Evolutionary conservation across 2,113 vertebrate genomes (phyloP).

Genomic region (Enhydra lutris): DNA sequence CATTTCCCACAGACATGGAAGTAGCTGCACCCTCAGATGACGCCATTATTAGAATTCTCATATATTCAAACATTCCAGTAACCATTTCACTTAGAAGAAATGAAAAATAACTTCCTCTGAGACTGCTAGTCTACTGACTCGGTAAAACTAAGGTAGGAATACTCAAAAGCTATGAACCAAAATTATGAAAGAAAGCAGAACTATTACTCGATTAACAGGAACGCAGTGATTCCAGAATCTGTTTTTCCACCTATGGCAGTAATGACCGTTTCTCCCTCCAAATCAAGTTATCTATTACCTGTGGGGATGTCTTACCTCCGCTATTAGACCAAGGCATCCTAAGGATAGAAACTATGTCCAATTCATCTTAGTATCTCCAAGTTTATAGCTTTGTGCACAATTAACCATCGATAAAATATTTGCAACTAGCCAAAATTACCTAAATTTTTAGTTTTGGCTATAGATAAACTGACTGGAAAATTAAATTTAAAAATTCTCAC

Average conservation of each 20-base stretch:
- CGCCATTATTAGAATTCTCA: neutral
- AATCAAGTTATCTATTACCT: neutral
- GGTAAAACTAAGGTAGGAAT: neutral
- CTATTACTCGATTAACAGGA: neutral
- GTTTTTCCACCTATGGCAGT: neutral
- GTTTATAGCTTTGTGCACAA: neutral
- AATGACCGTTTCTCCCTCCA: neutral
- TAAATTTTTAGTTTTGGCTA: neutral
- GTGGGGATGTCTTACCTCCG: neutral
- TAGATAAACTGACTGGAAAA: neutral
- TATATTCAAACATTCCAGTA: neutral
- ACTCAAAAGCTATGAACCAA: neutral
- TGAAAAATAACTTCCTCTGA: neutral
- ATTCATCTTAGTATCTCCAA: neutral
- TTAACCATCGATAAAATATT: neutral
- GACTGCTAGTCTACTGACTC: neutral
- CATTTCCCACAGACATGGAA: neutral
- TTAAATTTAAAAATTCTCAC: neutral
- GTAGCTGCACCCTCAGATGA: neutral
- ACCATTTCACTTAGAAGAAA: slow-evolving; percentile 20
- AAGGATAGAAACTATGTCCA: neutral
- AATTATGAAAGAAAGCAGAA: neutral
- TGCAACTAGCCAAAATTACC: slow-evolving; percentile 9
- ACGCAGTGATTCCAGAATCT: neutral
- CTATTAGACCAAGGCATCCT: neutral